Evolutionary conservation across 1,140 invertebrate genomes (phyloP).

Genomic region (Rhagoletis zephyria): DNA sequence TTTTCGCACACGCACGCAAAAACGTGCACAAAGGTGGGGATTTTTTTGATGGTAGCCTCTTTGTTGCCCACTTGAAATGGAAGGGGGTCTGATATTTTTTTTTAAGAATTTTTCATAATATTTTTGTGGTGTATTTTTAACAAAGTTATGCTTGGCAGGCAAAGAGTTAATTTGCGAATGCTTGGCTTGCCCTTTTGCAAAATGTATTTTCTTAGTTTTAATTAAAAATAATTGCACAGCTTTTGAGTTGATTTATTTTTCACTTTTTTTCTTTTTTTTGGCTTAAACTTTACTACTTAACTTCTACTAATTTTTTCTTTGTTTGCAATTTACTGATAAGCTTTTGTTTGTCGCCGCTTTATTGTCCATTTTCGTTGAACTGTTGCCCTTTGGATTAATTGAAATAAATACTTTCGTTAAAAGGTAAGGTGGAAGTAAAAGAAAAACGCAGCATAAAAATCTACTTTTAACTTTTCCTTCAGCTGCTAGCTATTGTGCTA

Average conservation of each 20-base stretch:
- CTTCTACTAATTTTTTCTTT: background rate
- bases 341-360: conserved; percentile 6
- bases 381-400: conserved; percentile 46
- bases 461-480: conserved; percentile 44
- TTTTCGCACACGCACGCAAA: background rate
- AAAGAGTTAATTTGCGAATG: background rate
- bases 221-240: conserved; percentile 11
- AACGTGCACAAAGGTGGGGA: background rate
- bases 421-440: background rate
- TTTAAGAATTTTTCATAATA: background rate
- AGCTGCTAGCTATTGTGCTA: background rate
- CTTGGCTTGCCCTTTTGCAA: background rate
- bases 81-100: background rate
- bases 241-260: too few relatives aligned
- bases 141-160: background rate
- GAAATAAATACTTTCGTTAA: conserved; percentile 49
- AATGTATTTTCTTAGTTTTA: conserved; percentile 22
- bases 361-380: conserved; percentile 14
- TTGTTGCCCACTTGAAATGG: too few relatives aligned
- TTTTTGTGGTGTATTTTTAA: background rate
- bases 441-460: conserved; percentile 6
- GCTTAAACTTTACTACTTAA: background rate
- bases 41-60: background rate
- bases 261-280: background rate
- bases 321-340: conserved; percentile 21